phyloP scores from a whole-genome alignment of 2,797 vertebrate genomes.

The Sciaenops ocellatus region DNA sequence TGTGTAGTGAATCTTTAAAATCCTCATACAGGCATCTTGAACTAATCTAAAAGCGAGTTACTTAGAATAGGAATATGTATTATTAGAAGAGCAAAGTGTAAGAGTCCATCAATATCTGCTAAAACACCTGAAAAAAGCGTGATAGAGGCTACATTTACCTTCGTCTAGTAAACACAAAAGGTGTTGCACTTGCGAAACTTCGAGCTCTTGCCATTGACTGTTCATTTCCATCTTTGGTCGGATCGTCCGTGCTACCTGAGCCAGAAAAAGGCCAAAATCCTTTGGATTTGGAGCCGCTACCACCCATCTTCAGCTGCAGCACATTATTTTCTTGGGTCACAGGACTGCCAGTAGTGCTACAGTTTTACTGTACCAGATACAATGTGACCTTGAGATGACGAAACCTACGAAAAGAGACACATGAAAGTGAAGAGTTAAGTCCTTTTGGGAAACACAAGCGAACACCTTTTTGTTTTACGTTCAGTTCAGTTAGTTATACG shows the following conservation, averaged over 20 bases:
- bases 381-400: conserved; percentile 14
- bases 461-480: background rate
- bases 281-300: conserved; percentile 94
- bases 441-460: background rate
- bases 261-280: conserved; percentile 95
- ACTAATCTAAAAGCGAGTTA: background rate
- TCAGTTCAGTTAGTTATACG: background rate
- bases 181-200: conserved; percentile 87
- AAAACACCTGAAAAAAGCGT: background rate
- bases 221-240: conserved; percentile 87
- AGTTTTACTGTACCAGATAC: conserved; percentile 54
- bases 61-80: too few relatives aligned
- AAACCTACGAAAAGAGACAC: conserved; percentile 43
- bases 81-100: background rate
- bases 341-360: conserved; percentile 63
- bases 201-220: conserved; percentile 89
- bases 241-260: conserved; percentile 84
- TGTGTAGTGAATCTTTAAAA: background rate
- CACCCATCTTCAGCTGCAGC: conserved; percentile 92
- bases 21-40: background rate
- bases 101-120: background rate
- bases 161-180: conserved; percentile 94
- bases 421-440: background rate
- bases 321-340: conserved; percentile 86
- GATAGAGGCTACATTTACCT: conserved; percentile 84